Evolutionary conservation across 2,797 vertebrate genomes (phyloP), one percentile per base, ranked within the genome.

Genomic region (Gymnoscopelus microlampas): DNA sequence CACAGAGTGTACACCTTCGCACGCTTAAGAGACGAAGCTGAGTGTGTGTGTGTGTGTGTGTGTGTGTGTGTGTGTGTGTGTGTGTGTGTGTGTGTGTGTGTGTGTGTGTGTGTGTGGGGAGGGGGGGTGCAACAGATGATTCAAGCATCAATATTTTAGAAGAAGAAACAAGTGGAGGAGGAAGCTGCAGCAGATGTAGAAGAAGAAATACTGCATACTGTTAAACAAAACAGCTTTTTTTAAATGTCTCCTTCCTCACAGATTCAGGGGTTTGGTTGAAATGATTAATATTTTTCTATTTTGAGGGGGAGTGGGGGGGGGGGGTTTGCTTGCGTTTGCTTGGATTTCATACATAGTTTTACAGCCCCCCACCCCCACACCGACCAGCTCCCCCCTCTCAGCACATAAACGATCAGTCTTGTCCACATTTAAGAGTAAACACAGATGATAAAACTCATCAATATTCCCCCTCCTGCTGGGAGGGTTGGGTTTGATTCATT

Each of bases 381-480:
- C 50, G 55, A 70, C 65, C 62, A 61, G 63, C 86, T 79, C 87
- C 87, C 86, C 73, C 84, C 48, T 58, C 84, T 76, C 82, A 78
- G 88, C 90, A 83, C 83, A 76, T 80, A 88, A 75, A 84, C 76
- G 87, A 87, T 90, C 85, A 91, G 75, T 83, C 87, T 90, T 83
- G 89, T 90, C 86, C 81, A 79, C 86, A 93, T 88, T 87, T 94
- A 93, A 94, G 85, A 90, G 88, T 89, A 94, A 94, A 94, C 92
- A 93, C 89, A 95, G 96, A 97, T 97, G 96, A 97, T 97, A 97
- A 96, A 97, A 97, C 96, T 97, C 96, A 97, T 97, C 96, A 92
- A 97, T 96, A 97, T 94, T 90, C 93, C 90, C 92, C 89, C 91
- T 89, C 39, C 39, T 85, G 90, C 86, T 88, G 89, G 87, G 89